These are phyloP conservation scores for Balearica regulorum DNA, from an alignment of 2,797 vertebrate species.

Conservation along the genomic window DNA sequence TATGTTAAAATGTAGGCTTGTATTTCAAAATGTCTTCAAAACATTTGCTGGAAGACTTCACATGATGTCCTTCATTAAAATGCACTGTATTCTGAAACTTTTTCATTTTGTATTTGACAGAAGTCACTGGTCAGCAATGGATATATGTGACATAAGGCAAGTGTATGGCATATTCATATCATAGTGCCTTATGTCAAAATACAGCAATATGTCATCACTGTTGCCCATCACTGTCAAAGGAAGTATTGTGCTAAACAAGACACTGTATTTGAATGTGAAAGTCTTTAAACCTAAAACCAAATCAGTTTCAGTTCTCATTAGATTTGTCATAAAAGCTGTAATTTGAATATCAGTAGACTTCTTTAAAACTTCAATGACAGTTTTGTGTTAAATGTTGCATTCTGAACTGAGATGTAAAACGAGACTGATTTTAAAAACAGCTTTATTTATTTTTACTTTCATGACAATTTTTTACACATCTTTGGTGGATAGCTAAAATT, in stretches of 20 bases:
- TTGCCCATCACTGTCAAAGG: slow-evolving; percentile 64
- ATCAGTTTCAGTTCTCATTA: slow-evolving; percentile 68
- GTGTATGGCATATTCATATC: slow-evolving; percentile 73
- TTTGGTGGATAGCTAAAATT: slow-evolving; percentile 71
- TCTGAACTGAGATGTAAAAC: slow-evolving; percentile 73
- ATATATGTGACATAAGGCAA: slow-evolving; percentile 70
- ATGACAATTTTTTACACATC: slow-evolving; percentile 74
- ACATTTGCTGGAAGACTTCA: slow-evolving; percentile 68
- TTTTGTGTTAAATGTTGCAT: slow-evolving; percentile 66
- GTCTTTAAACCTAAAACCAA: slow-evolving; percentile 73
- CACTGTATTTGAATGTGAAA: slow-evolving; percentile 74
- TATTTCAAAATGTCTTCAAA: slow-evolving; percentile 69
- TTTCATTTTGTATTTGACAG: slow-evolving; percentile 71
- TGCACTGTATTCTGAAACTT: slow-evolving; percentile 71
- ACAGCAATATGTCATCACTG: slow-evolving; percentile 67
- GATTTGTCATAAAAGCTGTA: slow-evolving; percentile 66
- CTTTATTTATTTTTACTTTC: slow-evolving; percentile 86
- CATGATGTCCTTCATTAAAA: slow-evolving; percentile 74
- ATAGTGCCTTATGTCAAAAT: slow-evolving; percentile 80
- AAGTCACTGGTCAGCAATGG: slow-evolving; percentile 70
- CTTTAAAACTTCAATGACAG: slow-evolving; percentile 66
- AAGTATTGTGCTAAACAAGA: slow-evolving; percentile 60
- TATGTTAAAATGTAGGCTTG: slow-evolving; percentile 72
- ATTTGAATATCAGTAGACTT: slow-evolving; percentile 64
- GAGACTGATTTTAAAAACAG: slow-evolving; percentile 73